These are phyloP conservation scores for Nycticorax nycticorax DNA, from an alignment of 2,113 vertebrate species.

Conservation along the genomic window DNA sequence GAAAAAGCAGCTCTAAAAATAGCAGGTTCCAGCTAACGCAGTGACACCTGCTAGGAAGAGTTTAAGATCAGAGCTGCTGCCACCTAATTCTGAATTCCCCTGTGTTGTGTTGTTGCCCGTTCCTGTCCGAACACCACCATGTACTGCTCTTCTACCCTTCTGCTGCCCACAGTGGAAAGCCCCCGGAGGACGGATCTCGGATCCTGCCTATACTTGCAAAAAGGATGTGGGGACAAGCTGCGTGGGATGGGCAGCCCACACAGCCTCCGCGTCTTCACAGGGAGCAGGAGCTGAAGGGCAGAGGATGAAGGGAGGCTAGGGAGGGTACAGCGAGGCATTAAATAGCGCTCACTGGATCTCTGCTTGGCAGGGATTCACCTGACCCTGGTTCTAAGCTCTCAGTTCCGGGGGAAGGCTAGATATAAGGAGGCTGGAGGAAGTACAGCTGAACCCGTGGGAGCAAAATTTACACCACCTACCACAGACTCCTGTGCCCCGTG, in stretches of 20 bases:
- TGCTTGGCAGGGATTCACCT: background rate
- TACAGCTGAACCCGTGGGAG: background rate
- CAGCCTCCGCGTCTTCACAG: background rate
- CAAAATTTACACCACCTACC: background rate
- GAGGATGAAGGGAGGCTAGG: background rate
- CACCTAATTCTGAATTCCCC: background rate
- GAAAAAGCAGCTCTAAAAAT: background rate
- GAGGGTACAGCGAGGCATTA: background rate
- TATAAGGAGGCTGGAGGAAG: background rate
- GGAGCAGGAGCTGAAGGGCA: background rate
- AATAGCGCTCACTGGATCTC: background rate
- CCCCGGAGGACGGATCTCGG: accelerated
- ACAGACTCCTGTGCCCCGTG: background rate
- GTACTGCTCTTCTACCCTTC: background rate
- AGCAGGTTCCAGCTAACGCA: background rate
- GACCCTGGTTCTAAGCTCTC: background rate
- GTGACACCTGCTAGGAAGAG: background rate
- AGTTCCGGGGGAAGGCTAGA: background rate
- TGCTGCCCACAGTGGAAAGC: background rate
- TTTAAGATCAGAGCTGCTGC: background rate
- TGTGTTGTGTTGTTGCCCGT: background rate
- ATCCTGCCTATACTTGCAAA: background rate
- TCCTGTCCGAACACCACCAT: background rate
- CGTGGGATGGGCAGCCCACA: background rate
- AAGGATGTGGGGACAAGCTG: background rate